Evolutionary conservation across 2,888 invertebrate species (phyloP).

Genomic region (Mayetiola destructor): DNA sequence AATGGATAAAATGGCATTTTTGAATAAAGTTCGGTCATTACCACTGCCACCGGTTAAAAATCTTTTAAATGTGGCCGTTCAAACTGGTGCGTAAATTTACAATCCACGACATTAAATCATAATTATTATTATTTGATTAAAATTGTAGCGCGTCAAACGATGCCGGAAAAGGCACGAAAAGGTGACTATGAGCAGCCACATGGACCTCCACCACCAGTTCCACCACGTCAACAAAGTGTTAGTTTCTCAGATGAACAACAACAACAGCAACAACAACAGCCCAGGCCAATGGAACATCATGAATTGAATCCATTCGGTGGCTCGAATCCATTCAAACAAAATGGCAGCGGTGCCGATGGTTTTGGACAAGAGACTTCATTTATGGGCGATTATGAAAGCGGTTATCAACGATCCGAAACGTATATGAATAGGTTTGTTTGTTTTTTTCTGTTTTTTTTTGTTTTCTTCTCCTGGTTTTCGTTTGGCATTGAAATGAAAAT

Average conservation of each 20-base stretch:
- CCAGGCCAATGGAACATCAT: slow-evolving; percentile 24
- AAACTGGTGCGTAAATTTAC: too few relatives aligned
- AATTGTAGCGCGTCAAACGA: slow-evolving; percentile 57
- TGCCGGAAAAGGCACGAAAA: slow-evolving; percentile 50
- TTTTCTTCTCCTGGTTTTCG: too few relatives aligned
- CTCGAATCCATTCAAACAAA: slow-evolving; percentile 31
- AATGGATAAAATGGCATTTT: slow-evolving; percentile 40
- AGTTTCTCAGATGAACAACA: slow-evolving; percentile 36
- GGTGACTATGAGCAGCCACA: slow-evolving; percentile 35
- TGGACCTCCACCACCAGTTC: slow-evolving; percentile 27
- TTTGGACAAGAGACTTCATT: slow-evolving; percentile 28
- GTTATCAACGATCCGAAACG: slow-evolving; percentile 31
- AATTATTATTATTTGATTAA: too few relatives aligned
- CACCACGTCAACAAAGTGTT: slow-evolving; percentile 36
- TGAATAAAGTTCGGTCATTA: slow-evolving; percentile 42
- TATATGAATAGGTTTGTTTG: slow-evolving; percentile 25
- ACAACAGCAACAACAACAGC: slow-evolving; percentile 14
- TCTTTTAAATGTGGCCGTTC: slow-evolving; percentile 67
- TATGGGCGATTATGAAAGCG: slow-evolving; percentile 30
- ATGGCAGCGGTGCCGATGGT: slow-evolving; percentile 17
- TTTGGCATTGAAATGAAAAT: not conserved
- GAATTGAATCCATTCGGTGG: slow-evolving; percentile 29
- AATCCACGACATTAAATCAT: too few relatives aligned
- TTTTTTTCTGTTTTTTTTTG: not conserved
- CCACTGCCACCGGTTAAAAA: slow-evolving; percentile 62